These are phyloP conservation scores for Drosophila takahashii DNA, from an alignment of 1,140 invertebrate genomes.

Conservation along the genomic window DNA sequence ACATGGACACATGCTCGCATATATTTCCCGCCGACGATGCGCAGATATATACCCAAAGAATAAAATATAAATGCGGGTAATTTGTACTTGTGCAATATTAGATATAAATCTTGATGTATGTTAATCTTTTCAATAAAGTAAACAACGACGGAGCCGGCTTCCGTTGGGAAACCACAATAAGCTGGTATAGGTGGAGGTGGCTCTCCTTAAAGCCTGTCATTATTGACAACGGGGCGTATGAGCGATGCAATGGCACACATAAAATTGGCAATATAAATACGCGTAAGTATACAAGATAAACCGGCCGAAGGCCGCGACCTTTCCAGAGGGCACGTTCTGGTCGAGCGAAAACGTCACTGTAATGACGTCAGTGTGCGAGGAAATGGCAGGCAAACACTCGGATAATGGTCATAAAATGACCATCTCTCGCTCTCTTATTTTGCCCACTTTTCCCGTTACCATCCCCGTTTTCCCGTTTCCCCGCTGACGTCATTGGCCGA, in stretches of 20 bases:
- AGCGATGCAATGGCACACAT: conserved; percentile 33
- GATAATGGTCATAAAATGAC: conserved; percentile 45
- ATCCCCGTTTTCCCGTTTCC: neutral
- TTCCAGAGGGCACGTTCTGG: conserved; percentile 17
- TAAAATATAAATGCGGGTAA: conserved; percentile 65
- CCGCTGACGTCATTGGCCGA: conserved; percentile 58
- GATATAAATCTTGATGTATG: conserved; percentile 66
- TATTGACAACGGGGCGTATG: conserved; percentile 23
- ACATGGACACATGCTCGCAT: conserved; percentile 42
- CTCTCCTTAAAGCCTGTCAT: conserved; percentile 15
- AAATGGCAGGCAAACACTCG: conserved; percentile 47
- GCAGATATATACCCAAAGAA: conserved; percentile 51
- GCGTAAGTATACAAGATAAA: conserved; percentile 28
- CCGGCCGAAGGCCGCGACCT: conserved; percentile 31
- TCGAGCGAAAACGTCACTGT: conserved; percentile 30
- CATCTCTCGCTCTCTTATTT: conserved; percentile 8
- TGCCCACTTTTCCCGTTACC: too few species aligned
- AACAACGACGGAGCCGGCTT: conserved; percentile 51
- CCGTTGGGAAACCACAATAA: conserved; percentile 58
- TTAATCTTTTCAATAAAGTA: conserved; percentile 72
- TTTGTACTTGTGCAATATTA: conserved; percentile 73
- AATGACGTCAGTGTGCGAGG: conserved; percentile 42
- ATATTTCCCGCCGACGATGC: neutral
- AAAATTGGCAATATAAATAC: conserved; percentile 49
- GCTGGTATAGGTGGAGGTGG: neutral